phyloP scores from a whole-genome alignment of 1,140 invertebrate genomes.

The Zophobas morio region DNA sequence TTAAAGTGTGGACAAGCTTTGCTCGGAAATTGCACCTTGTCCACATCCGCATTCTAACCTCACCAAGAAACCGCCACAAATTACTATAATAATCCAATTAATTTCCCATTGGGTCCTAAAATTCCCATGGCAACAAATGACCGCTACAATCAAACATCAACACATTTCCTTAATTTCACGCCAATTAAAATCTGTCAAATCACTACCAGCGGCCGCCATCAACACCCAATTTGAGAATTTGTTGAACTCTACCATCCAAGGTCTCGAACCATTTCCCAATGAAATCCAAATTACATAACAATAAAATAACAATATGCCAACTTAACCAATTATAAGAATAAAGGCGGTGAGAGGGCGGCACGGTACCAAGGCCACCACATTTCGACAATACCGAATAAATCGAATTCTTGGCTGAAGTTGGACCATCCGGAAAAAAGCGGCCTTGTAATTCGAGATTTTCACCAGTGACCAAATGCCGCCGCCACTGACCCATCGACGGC shows the following conservation, averaged over 20 bases:
- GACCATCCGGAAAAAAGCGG: not conserved
- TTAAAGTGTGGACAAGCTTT: no score
- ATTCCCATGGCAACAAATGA: no score
- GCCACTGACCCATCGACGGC: no score
- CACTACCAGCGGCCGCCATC: not conserved
- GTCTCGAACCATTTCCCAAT: conserved; percentile 13
- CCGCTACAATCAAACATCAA: no score
- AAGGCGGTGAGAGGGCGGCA: conserved; percentile 13
- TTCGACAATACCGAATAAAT: conserved; percentile 4
- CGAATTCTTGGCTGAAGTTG: not conserved
- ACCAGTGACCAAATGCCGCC: no score
- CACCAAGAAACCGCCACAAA: no score
- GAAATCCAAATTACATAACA: not conserved
- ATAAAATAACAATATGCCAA: not conserved
- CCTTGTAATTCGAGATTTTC: not conserved
- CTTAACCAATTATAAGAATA: conserved; percentile 1
- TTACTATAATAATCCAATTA: no score
- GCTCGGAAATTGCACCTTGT: no score
- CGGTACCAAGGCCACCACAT: not conserved
- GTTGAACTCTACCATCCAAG: conserved; percentile 21
- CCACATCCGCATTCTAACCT: no score
- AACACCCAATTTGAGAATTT: conserved; percentile 9
- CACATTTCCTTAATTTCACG: no score
- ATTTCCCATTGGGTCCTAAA: no score
- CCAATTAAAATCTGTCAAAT: not conserved